Conservation (phyloP, 2,113 vertebrate genomes). For the Rhegmatorhina hoffmannsi region DNA sequence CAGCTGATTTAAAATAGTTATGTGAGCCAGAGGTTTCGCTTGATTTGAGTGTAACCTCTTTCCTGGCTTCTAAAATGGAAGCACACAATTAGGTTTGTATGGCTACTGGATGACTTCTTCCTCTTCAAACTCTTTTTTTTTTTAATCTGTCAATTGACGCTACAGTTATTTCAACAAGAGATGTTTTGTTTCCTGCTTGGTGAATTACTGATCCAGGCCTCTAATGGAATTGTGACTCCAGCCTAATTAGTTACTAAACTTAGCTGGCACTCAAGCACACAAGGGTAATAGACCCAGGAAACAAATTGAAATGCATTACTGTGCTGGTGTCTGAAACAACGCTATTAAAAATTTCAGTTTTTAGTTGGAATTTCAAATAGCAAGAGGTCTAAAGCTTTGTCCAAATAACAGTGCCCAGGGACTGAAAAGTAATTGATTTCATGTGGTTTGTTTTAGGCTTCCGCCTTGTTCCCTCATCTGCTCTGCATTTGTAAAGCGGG, state of each 20-base stretch:
- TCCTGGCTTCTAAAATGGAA: constrained; percentile 5
- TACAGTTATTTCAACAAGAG: constrained; percentile 46
- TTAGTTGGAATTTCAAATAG: background rate
- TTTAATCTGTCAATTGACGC: background rate
- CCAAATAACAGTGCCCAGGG: background rate
- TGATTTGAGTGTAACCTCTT: background rate
- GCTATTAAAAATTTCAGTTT: background rate
- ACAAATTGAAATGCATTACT: background rate
- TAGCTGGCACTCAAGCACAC: constrained; percentile 18
- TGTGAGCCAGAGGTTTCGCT: background rate
- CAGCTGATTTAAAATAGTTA: background rate
- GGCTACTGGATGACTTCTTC: constrained; percentile 15
- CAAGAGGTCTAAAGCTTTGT: background rate
- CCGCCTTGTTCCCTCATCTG: background rate
- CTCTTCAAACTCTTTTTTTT: background rate
- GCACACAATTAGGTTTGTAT: background rate
- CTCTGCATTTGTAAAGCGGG: background rate
- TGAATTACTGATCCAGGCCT: constrained; percentile 48
- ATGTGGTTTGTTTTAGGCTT: background rate
- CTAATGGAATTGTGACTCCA: constrained; percentile 42
- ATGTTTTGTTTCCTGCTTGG: constrained; percentile 43
- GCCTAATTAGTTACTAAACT: constrained; percentile 64
- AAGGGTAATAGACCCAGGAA: constrained; percentile 28
- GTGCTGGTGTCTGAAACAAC: background rate
- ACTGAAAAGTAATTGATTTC: background rate